Evolutionary conservation across 2,113 vertebrate species (phyloP).

Genomic region (Rana temporaria): DNA sequence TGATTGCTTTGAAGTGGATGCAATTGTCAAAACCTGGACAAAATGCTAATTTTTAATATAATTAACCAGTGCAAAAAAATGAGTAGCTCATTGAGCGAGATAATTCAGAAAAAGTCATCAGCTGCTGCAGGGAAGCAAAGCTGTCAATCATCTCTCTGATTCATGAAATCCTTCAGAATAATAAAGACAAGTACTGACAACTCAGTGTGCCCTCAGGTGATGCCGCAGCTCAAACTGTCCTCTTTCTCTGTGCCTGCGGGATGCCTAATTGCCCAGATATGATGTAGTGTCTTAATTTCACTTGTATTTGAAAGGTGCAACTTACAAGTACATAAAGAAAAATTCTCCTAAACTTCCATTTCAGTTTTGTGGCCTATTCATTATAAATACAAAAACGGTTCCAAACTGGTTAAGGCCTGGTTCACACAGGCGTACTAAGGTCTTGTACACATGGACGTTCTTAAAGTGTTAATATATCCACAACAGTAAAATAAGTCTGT

Average conservation of each 20-base stretch:
- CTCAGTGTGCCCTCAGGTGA: constrained; percentile 8
- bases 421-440: too few species aligned
- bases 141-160: constrained; percentile 15
- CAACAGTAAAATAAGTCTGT: too few species aligned
- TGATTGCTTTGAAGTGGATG: too few species aligned
- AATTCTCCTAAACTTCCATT: too few species aligned
- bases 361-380: too few species aligned
- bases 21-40: too few species aligned
- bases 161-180: constrained; percentile 19
- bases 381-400: too few species aligned
- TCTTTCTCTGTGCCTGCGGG: constrained; percentile 10
- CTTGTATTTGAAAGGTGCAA: background rate
- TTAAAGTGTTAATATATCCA: too few species aligned
- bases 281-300: constrained; percentile 3
- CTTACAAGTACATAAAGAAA: too few species aligned
- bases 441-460: too few species aligned
- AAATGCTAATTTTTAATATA: background rate
- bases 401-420: too few species aligned
- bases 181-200: constrained; percentile 17
- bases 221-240: constrained; percentile 5
- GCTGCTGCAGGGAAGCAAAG: background rate
- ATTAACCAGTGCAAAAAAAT: background rate
- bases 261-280: background rate
- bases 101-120: background rate
- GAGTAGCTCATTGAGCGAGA: background rate